Base-by-base conservation (phyloP, 2,797 vertebrate genomes). In the Moxostoma hubbsi region DNA sequence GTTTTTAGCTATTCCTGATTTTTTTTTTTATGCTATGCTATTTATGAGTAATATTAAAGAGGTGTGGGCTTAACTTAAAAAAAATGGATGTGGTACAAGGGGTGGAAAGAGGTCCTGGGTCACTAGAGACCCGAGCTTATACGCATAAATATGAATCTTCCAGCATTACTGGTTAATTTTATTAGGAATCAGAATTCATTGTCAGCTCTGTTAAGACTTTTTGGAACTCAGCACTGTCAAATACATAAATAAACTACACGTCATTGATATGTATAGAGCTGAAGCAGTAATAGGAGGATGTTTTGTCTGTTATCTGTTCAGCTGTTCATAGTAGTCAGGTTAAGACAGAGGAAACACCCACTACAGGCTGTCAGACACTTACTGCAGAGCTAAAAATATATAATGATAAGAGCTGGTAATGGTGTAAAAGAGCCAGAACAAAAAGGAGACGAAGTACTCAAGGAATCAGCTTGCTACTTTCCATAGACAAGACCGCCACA, bases 351-450 rank as follows among this genome's bases (percentile, higher is more conserved):
- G 75, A 76, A 82, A 84, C 83, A 82, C 75, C 13, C 54, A 54
- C 84, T 87, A 85, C 85, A 89, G 86, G 10, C 81, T 75, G 81
- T 82, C 80, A 64, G 75, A 82, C 84, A 75, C 76, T 91, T 85
- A 90, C 71, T 59, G 91, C 89, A 91, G 86, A 43, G 73, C 92
- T 94, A 94, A 94, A 90, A 91, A 92, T 94, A 94, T 85, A 85
- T 88, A 9, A 85, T 93, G 93, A 94, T 89, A 92, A 92, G 46
- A 2, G 9, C 58, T 12, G 53, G 77, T 49, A 84, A 80, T 72
- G 66, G 66, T 86, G 88, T 86, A 83, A 87, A 87, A 88, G 79
- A 75, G n/a, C 6, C 51, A 36, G 51, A 50, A 57, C 13, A 3
- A 63, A 62, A 53, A 57, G 13, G 57, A 47, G 55, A 43, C 67